These are phyloP conservation scores for Meiosimyza platycephala DNA, from an alignment of 2,888 invertebrate genomes.

Conservation along the genomic window DNA sequence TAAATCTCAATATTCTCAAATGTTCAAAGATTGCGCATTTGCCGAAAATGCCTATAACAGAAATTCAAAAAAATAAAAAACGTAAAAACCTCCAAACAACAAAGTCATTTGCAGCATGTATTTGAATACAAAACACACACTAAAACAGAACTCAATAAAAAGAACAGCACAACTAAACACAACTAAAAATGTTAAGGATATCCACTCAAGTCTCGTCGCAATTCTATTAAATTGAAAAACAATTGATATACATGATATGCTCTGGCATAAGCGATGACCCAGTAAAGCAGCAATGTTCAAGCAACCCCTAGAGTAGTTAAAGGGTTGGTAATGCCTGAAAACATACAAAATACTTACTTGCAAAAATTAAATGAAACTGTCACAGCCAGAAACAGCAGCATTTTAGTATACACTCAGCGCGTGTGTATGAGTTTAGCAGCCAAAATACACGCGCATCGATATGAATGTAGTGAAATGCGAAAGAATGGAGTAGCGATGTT, in stretches of 20 bases:
- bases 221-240: slow-evolving; percentile 30
- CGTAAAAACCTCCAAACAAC: too few species aligned
- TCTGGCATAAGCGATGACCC: slow-evolving; percentile 15
- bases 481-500: neutral
- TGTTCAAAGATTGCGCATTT: too few species aligned
- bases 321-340: neutral
- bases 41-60: too few species aligned
- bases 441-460: neutral
- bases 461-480: neutral
- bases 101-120: too few species aligned
- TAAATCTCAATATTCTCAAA: too few species aligned
- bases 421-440: neutral
- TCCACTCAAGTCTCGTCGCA: slow-evolving; percentile 10
- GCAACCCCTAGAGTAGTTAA: neutral
- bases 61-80: too few species aligned
- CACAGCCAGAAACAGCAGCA: neutral
- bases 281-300: slow-evolving; percentile 7
- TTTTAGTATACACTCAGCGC: neutral
- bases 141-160: too few species aligned
- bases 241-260: slow-evolving; percentile 24
- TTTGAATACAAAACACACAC: too few species aligned
- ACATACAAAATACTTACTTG: neutral
- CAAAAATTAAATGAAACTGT: slow-evolving; percentile 17
- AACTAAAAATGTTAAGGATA: too few species aligned
- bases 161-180: too few species aligned